Conservation (phyloP, 2,797 vertebrate species). For the Helicolenus hilgendorfi region DNA sequence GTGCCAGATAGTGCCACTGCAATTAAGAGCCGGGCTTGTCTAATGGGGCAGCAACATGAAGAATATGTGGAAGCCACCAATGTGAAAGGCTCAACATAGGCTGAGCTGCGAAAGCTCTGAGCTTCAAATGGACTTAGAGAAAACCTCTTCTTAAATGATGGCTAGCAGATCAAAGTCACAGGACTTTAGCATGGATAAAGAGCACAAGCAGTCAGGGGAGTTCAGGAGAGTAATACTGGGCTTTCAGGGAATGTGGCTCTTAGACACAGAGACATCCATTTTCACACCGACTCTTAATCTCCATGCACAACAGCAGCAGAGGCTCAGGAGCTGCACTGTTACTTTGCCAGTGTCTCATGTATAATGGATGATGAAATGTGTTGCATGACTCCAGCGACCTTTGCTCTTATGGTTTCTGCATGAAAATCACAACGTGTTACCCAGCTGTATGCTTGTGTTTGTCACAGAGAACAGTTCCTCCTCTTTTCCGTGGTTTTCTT, state of each 20-base stretch:
- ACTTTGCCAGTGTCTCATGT: conserved; percentile 39
- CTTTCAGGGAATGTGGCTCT: conserved; percentile 41
- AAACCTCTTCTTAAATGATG: conserved; percentile 63
- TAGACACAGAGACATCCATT: conserved; percentile 51
- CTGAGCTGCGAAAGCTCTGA: conserved; percentile 33
- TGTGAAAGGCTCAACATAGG: conserved; percentile 44
- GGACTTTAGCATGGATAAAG: conserved; percentile 58
- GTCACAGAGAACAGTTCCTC: neutral
- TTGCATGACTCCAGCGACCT: conserved; percentile 48
- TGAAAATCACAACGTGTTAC: conserved; percentile 24
- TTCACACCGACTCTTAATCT: conserved; percentile 46
- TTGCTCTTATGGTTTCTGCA: conserved; percentile 40
- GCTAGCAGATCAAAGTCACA: conserved; percentile 57
- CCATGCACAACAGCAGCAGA: conserved; percentile 35
- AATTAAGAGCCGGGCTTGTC: conserved; percentile 76
- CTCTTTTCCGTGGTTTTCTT: neutral
- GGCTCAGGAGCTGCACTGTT: conserved; percentile 29
- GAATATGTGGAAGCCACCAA: conserved; percentile 52
- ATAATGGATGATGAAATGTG: conserved; percentile 67
- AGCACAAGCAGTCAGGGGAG: conserved; percentile 27
- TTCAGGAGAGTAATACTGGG: conserved; percentile 35
- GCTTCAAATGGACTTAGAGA: conserved; percentile 45
- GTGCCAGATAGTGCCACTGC: conserved; percentile 64
- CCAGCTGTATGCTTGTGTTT: neutral
- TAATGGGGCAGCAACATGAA: conserved; percentile 71